Conservation (phyloP, 2,113 vertebrate genomes). For the Hystrix brachyura region DNA sequence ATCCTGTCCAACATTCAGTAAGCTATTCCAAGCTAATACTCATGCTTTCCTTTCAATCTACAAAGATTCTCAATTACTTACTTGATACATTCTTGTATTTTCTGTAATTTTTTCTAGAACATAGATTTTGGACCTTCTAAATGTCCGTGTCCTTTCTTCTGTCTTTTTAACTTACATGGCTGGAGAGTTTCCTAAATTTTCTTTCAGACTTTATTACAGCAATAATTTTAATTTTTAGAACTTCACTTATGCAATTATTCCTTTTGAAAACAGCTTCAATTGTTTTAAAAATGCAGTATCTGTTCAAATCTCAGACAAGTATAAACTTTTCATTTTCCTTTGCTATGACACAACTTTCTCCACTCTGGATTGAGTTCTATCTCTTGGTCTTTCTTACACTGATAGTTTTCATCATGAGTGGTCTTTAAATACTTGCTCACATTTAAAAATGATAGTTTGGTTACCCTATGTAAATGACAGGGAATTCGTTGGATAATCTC, state of each 20-base stretch:
- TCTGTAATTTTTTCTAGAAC: background rate
- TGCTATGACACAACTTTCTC: background rate
- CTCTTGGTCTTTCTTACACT: background rate
- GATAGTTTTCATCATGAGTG: background rate
- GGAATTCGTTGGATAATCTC: background rate
- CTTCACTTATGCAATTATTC: background rate
- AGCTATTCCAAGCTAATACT: background rate
- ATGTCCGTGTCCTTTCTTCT: background rate
- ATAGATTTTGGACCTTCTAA: background rate
- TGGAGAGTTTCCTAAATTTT: background rate
- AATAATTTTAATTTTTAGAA: background rate
- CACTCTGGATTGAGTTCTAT: background rate
- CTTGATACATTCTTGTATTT: background rate
- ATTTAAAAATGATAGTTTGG: background rate
- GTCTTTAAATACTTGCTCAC: background rate
- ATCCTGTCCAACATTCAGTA: background rate
- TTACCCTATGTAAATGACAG: background rate
- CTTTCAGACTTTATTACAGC: background rate
- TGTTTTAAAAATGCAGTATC: background rate
- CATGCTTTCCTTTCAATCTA: background rate
- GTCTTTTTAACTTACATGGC: background rate
- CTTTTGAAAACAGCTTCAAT: background rate
- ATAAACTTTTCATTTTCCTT: background rate
- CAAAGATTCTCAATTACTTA: background rate
- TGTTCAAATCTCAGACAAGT: background rate